These are phyloP conservation scores for Aphelocoma coerulescens DNA, from an alignment of 2,113 vertebrate species.

Conservation along the genomic window DNA sequence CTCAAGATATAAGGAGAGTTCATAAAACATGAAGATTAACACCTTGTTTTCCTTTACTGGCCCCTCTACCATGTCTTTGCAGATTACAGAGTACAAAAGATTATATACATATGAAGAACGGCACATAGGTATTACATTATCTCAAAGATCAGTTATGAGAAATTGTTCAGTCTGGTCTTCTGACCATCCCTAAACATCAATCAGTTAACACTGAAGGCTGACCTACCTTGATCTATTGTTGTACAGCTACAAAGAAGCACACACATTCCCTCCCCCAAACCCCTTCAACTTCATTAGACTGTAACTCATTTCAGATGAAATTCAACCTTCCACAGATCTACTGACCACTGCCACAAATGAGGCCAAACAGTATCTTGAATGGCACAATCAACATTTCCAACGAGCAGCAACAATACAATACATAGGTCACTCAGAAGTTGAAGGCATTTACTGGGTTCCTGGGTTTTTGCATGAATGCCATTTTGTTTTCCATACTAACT, in stretches of 20 bases:
- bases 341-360: not conserved
- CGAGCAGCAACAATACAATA: not conserved
- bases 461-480: conserved; percentile 48
- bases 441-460: conserved; percentile 18
- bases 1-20: not conserved
- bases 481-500: not conserved
- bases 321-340: not conserved
- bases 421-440: not conserved
- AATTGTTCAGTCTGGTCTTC: not conserved
- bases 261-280: not conserved
- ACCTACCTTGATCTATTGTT: not conserved
- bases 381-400: not conserved
- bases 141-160: not conserved
- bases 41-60: not conserved
- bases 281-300: not conserved
- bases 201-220: not conserved
- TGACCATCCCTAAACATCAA: not conserved
- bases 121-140: not conserved
- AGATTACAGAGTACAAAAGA: not conserved
- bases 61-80: not conserved
- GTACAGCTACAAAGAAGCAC: conserved; percentile 11
- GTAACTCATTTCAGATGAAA: not conserved
- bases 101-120: not conserved
- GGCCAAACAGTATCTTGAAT: not conserved
- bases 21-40: not conserved